Evolutionary conservation across 2,797 vertebrate species (phyloP).

Genomic region (Helostoma temminkii): DNA sequence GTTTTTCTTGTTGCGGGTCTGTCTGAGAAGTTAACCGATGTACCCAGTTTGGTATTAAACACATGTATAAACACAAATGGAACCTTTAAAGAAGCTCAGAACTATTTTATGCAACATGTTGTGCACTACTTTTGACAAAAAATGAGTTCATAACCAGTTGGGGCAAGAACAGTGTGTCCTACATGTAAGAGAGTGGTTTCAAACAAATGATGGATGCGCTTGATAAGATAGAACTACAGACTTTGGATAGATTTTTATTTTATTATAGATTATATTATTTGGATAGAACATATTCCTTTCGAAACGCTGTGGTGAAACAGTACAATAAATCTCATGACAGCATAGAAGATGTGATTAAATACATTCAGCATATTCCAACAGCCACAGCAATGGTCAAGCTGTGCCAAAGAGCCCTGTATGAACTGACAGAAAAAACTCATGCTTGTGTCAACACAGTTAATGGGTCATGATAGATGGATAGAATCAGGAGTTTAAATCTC

Average conservation of each 20-base stretch:
- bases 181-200: constrained; percentile 4
- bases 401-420: constrained; percentile 7
- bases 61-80: not conserved
- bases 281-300: constrained; percentile 40
- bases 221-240: constrained; percentile 23
- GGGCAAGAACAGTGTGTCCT: not conserved
- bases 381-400: constrained; percentile 28
- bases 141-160: not conserved
- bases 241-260: no score
- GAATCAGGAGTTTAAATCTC: constrained; percentile 21
- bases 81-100: no score
- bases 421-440: constrained; percentile 8
- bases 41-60: not conserved
- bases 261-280: no score
- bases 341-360: constrained; percentile 39
- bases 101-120: not conserved
- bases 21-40: not conserved
- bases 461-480: constrained; percentile 31
- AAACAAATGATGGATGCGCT: constrained; percentile 26
- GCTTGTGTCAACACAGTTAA: constrained; percentile 30
- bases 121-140: no score
- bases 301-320: constrained; percentile 14
- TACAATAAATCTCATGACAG: constrained; percentile 39
- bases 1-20: not conserved
- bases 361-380: constrained; percentile 19